Evolutionary conservation across 1,140 invertebrate species (phyloP).

Genomic region (Episyrphus balteatus): DNA sequence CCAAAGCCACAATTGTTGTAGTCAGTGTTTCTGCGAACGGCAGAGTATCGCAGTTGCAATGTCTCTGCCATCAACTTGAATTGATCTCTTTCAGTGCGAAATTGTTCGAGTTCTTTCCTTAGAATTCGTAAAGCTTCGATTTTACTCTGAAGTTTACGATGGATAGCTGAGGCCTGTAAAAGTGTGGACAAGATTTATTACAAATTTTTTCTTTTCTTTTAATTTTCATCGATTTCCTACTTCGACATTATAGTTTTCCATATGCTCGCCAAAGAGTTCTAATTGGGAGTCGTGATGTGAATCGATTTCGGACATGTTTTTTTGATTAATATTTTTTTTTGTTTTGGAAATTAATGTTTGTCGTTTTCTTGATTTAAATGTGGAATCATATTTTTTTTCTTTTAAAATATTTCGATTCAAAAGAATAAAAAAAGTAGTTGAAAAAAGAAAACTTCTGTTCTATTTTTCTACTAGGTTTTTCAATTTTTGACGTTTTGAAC

Average conservation of each 20-base stretch:
- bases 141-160: constrained; percentile 68
- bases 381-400: too few relatives aligned
- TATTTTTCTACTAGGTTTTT: too few relatives aligned
- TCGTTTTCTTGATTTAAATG: too few relatives aligned
- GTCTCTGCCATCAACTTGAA: constrained; percentile 75
- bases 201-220: background rate
- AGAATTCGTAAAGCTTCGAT: constrained; percentile 65
- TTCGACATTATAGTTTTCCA: constrained; percentile 27
- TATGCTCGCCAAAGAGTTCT: constrained; percentile 15
- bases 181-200: background rate
- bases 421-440: too few relatives aligned
- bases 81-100: constrained; percentile 64
- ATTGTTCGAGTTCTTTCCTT: constrained; percentile 66
- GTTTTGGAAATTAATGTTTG: too few relatives aligned
- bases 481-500: too few relatives aligned
- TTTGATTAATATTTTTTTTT: too few relatives aligned
- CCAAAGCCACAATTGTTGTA: constrained; percentile 9
- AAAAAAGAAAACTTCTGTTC: too few relatives aligned
- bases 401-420: too few relatives aligned
- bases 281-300: background rate
- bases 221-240: constrained; percentile 7
- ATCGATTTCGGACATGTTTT: too few relatives aligned
- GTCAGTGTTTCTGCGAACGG: constrained; percentile 38
- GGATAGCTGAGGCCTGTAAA: constrained; percentile 45
- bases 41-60: constrained; percentile 50